Percentiles rank a stretch among this genome's conserved stretches.
Evolutionary conservation across 1,140 invertebrate genomes (phyloP).

Genomic region (Apis cerana): DNA sequence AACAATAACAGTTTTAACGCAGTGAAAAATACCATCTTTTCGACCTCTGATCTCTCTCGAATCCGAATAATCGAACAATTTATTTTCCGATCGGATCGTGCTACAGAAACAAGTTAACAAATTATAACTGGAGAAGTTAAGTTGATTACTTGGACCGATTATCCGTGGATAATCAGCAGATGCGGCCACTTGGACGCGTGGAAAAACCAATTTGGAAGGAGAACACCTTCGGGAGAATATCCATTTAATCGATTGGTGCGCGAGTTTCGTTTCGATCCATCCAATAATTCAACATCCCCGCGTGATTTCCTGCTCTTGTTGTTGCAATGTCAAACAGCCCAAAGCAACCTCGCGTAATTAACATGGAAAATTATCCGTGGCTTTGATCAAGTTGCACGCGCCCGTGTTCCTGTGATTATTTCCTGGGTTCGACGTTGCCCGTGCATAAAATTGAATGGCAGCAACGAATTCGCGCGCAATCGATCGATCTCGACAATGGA

Average conservation of each 20-base stretch:
- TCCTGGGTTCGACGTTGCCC: background rate
- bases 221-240: background rate
- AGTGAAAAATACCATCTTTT: no score
- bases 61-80: no score
- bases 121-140: no score
- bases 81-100: no score
- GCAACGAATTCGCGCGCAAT: no score
- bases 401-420: background rate
- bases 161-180: background rate
- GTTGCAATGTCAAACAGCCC: background rate
- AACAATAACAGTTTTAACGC: no score
- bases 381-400: constrained; percentile 18
- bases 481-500: no score
- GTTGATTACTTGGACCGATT: background rate
- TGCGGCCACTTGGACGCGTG: no score
- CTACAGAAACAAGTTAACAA: no score
- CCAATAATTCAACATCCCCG: no score
- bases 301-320: background rate
- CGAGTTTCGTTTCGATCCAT: background rate
- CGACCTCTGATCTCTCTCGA: no score
- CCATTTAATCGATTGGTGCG: background rate
- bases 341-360: background rate
- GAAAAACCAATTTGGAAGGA: background rate
- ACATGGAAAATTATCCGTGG: constrained; percentile 21
- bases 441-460: background rate